These are phyloP conservation scores for Eurois occulta DNA, from an alignment of 2,888 invertebrate species.

Conservation along the genomic window DNA sequence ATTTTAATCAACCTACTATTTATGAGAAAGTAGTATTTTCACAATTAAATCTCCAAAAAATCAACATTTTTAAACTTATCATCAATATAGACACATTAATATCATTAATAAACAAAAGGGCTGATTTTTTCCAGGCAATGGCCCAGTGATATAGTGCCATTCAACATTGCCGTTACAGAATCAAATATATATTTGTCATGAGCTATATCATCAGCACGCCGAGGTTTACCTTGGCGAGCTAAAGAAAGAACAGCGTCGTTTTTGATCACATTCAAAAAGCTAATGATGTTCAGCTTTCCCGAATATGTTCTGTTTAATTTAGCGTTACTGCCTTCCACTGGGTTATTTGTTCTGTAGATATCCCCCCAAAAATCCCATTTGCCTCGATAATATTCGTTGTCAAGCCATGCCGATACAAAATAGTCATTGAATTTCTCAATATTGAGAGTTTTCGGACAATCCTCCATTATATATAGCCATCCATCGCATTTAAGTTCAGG, in stretches of 20 bases:
- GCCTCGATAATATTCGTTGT: too few relatives aligned
- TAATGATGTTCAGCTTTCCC: constrained; percentile 9
- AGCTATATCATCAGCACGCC: constrained; percentile 31
- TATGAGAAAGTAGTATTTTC: constrained; percentile 26
- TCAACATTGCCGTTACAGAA: constrained; percentile 32
- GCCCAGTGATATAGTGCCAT: constrained; percentile 31
- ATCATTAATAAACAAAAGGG: constrained; percentile 34
- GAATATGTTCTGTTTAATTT: too few relatives aligned
- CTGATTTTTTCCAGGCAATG: constrained; percentile 29
- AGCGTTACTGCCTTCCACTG: too few relatives aligned
- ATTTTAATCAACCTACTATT: constrained; percentile 26
- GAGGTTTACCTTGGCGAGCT: constrained; percentile 31
- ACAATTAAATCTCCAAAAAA: constrained; percentile 29
- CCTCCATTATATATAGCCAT: too few relatives aligned
- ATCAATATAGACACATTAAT: constrained; percentile 12
- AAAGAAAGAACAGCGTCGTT: constrained; percentile 39
- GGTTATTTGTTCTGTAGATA: too few relatives aligned
- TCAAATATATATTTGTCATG: constrained; percentile 29
- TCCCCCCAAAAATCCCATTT: too few relatives aligned
- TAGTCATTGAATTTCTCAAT: too few relatives aligned
- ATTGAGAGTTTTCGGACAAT: too few relatives aligned
- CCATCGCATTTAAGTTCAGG: too few relatives aligned
- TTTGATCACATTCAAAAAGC: constrained; percentile 43
- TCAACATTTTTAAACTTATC: constrained; percentile 27
- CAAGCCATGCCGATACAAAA: too few relatives aligned